These are phyloP conservation scores for Papilio aristodemus DNA, from an alignment of 1,140 invertebrate genomes.

Conservation along the genomic window DNA sequence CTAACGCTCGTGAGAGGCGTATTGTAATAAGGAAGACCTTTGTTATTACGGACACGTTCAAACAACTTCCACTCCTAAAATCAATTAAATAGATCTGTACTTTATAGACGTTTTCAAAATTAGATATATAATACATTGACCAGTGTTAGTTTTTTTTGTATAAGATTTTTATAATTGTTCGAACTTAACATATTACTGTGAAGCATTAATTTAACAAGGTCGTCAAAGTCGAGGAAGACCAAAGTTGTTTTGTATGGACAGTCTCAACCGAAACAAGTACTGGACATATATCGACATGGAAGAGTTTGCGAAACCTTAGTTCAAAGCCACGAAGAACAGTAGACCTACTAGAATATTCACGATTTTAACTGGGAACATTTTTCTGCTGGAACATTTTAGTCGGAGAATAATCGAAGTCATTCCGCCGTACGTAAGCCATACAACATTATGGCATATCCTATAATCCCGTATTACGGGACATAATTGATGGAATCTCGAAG, in stretches of 20 bases:
- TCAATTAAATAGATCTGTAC: background rate
- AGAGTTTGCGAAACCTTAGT: too few species aligned
- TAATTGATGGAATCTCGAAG: background rate
- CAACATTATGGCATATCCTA: background rate
- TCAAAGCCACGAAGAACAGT: background rate
- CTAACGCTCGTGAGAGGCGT: background rate
- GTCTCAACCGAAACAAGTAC: too few species aligned
- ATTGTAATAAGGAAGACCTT: slow-evolving; percentile 16
- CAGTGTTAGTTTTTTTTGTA: too few species aligned
- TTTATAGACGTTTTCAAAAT: too few species aligned
- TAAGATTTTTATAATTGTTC: too few species aligned
- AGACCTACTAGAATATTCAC: background rate
- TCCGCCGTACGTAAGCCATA: background rate
- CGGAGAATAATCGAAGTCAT: background rate
- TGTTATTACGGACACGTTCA: slow-evolving; percentile 3
- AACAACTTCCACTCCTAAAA: background rate
- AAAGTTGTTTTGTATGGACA: too few species aligned
- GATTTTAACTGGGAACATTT: background rate
- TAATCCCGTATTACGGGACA: slow-evolving; percentile 1
- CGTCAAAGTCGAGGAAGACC: too few species aligned
- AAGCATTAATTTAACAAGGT: too few species aligned
- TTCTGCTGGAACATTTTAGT: background rate
- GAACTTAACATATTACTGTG: too few species aligned
- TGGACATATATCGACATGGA: too few species aligned
- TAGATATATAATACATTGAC: too few species aligned